Evolutionary conservation across 2,797 vertebrate species (phyloP), one percentile per base, ranked within the genome.

Genomic region (Syndactyla subalaris): DNA sequence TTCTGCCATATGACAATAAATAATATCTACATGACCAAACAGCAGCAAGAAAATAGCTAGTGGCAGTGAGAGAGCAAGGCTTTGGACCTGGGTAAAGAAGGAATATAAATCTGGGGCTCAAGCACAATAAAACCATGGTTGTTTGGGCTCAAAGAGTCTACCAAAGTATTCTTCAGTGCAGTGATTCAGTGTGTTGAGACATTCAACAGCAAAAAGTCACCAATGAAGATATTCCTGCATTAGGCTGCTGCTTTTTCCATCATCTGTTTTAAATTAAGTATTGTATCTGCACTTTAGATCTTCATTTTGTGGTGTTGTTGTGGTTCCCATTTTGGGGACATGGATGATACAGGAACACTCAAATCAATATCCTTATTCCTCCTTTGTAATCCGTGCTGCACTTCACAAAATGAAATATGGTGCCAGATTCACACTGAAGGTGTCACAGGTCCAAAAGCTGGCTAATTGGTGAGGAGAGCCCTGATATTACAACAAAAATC

Each of bases 1-100:
- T 92, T 74, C 78, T 75, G 29, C 82, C 45, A 89, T 74, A 86
- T 84, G 30, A 87, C 82, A 93, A 62, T 68, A 95, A 91, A 52
- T 75, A 74, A 66, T 74, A 94, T 27, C 34, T 72, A 55, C 77
- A 57, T 72, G 85, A 93, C 32, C 3, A 16, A 89, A 54, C 68
- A 70, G 51, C 46, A 87, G 54, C 38, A 79, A 36, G 39, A 54
- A 85, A 76, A 89, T 6, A 78, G 51, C 61, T 81, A 10, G 41
- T 41, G 32, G 30, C 43, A 72, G 66, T 13, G 30, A 79, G 8
- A 32, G 3, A 76, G 19, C 30, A 46, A 74, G 29, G 23, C 49
- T 93, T 36, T 75, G 62, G 46, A 52, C 20, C 18, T 46, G 20
- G 26, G 8, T 68, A 29, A 80, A 72, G 21, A 32, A 67, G 41